Evolutionary conservation across 1,140 invertebrate genomes (phyloP).

Genomic region (Drosophila dunni): DNA sequence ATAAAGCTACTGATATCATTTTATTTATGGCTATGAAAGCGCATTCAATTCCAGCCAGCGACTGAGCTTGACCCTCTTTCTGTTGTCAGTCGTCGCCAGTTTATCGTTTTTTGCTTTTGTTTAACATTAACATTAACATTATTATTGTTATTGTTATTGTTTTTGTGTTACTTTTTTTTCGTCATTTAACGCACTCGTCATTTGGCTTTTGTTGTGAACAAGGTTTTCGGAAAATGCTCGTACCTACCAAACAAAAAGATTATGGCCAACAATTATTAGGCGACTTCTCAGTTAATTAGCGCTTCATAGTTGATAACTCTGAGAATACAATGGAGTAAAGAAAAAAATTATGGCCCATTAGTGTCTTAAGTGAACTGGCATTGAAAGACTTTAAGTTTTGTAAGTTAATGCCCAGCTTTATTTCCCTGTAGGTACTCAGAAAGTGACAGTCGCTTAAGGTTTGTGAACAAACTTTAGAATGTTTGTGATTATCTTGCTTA

Average conservation of each 20-base stretch:
- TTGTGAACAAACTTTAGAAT: constrained; percentile 14
- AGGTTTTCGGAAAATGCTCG: constrained; percentile 37
- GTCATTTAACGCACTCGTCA: constrained; percentile 45
- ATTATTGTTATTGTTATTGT: constrained; percentile 27
- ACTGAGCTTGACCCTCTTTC: constrained; percentile 59
- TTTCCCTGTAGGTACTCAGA: constrained; percentile 12
- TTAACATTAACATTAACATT: neutral
- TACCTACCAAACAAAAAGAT: constrained; percentile 24
- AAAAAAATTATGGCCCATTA: constrained; percentile 71
- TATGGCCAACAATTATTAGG: constrained; percentile 32
- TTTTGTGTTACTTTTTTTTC: constrained; percentile 24
- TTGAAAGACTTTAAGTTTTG: constrained; percentile 48
- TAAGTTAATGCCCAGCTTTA: neutral
- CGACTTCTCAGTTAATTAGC: constrained; percentile 78
- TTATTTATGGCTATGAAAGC: constrained; percentile 56
- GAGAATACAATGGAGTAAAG: constrained; percentile 59
- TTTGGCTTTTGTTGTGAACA: constrained; percentile 57
- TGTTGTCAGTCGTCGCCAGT: constrained; percentile 25
- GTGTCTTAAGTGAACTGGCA: constrained; percentile 34
- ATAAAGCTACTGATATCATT: constrained; percentile 45
- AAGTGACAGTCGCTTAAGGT: neutral
- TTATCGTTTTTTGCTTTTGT: constrained; percentile 33
- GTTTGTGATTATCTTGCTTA: constrained; percentile 10
- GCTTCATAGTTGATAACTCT: constrained; percentile 36
- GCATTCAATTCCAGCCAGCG: constrained; percentile 41